A percentile compares a stretch with the other conserved stretches of the same genome.
These are phyloP conservation scores for Epiblema foenella DNA, from an alignment of 2,888 invertebrate genomes.

Conservation along the genomic window DNA sequence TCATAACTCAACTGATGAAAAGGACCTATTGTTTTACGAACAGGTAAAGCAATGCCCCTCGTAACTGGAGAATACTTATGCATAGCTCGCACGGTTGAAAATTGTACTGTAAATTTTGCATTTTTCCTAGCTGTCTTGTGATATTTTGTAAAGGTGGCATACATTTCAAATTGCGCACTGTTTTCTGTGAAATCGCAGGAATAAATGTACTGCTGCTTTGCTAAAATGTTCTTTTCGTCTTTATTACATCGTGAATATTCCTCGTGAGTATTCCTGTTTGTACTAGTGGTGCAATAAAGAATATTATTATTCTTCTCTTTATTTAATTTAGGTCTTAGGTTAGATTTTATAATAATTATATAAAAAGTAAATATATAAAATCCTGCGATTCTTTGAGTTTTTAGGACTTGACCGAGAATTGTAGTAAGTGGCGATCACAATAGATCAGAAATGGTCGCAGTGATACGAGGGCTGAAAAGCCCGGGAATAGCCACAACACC, in stretches of 20 bases:
- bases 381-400: no score
- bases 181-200: slow-evolving; percentile 11
- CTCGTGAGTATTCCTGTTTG: not conserved
- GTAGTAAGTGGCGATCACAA: no score
- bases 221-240: slow-evolving; percentile 4
- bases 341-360: no score
- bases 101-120: slow-evolving; percentile 43
- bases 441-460: no score
- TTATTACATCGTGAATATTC: not conserved
- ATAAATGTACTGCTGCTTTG: slow-evolving; percentile 9
- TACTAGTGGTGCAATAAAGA: no score
- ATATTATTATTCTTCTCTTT: no score
- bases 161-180: slow-evolving; percentile 30
- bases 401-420: no score
- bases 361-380: no score
- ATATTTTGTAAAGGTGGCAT: slow-evolving; percentile 41
- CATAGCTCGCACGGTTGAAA: slow-evolving; percentile 28
- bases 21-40: slow-evolving; percentile 48
- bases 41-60: slow-evolving; percentile 44
- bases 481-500: no score
- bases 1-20: slow-evolving; percentile 49
- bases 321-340: no score
- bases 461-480: no score
- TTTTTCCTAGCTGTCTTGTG: slow-evolving; percentile 37
- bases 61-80: slow-evolving; percentile 39